Conservation (phyloP, 2,888 invertebrate species). For the Helleia helle region DNA sequence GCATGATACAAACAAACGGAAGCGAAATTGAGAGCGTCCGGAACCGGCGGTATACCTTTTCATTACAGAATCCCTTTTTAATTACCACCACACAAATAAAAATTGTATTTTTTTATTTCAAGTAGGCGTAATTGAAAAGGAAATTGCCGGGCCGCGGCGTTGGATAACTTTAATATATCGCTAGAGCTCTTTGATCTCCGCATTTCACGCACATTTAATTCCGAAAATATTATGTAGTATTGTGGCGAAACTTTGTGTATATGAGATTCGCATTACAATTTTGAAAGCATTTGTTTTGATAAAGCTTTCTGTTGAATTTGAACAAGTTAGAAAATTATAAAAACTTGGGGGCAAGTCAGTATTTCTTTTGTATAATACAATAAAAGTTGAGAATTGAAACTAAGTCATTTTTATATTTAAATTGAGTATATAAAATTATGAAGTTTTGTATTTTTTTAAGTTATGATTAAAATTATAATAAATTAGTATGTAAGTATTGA, state of each 20-base stretch:
- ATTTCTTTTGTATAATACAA: too few species aligned
- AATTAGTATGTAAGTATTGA: too few species aligned
- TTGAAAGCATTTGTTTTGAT: too few species aligned
- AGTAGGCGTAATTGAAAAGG: constrained; percentile 73
- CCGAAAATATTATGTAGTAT: constrained; percentile 41
- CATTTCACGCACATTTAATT: constrained; percentile 59
- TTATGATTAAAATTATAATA: too few species aligned
- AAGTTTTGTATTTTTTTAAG: too few species aligned
- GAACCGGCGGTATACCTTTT: constrained; percentile 71
- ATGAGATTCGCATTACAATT: too few species aligned
- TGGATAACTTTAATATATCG: constrained; percentile 72
- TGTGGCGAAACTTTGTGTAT: constrained; percentile 16
- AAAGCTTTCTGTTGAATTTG: too few species aligned
- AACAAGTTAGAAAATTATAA: too few species aligned
- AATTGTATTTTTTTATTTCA: constrained; percentile 69
- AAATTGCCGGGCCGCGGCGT: constrained; percentile 60
- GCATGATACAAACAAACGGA: constrained; percentile 67
- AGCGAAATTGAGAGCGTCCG: constrained; percentile 70
- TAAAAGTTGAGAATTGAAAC: too few species aligned
- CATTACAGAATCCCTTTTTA: constrained; percentile 73
- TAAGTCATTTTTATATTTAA: too few species aligned
- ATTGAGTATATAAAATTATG: too few species aligned
- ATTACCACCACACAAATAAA: constrained; percentile 70
- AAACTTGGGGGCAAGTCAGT: too few species aligned
- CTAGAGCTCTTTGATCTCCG: constrained; percentile 69